Percentiles rank a stretch among this genome's conserved stretches.
These are phyloP conservation scores for Drosophila parvula DNA, from an alignment of 1,140 invertebrate genomes.

Conservation along the genomic window DNA sequence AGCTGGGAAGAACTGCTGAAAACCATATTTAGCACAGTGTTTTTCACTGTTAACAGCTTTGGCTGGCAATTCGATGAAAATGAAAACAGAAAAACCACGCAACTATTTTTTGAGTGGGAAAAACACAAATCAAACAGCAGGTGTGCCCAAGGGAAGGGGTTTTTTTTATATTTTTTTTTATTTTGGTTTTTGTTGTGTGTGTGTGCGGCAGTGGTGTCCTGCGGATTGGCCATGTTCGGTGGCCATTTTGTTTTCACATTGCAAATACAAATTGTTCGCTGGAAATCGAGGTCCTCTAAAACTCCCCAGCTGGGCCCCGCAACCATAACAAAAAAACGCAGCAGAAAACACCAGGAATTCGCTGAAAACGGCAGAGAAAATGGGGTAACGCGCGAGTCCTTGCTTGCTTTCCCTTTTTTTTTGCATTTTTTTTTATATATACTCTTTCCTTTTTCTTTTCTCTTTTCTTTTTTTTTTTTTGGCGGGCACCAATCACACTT, in stretches of 20 bases:
- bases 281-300: conserved; percentile 43
- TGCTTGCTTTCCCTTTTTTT: conserved; percentile 29
- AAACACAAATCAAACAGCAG: conserved; percentile 79
- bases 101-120: conserved; percentile 34
- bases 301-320: conserved; percentile 30
- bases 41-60: conserved; percentile 53
- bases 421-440: conserved; percentile 2
- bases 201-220: conserved; percentile 1
- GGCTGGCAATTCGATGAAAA: conserved; percentile 32
- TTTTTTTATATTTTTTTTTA: neutral
- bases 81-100: conserved; percentile 39
- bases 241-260: conserved; percentile 76
- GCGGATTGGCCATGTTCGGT: conserved; percentile 37
- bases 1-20: conserved; percentile 18
- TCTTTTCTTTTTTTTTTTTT: conserved; percentile 38
- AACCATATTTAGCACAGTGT: conserved; percentile 52
- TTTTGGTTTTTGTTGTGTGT: neutral
- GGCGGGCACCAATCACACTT: conserved; percentile 60
- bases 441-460: conserved; percentile 31
- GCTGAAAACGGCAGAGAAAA: neutral
- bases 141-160: conserved; percentile 36
- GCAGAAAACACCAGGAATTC: conserved; percentile 35
- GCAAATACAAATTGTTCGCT: conserved; percentile 78
- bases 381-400: conserved; percentile 9
- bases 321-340: conserved; percentile 7